Evolutionary conservation across 2,113 vertebrate species (phyloP), one percentile per base, ranked within the genome.

Genomic region (Nesogale talazaci): DNA sequence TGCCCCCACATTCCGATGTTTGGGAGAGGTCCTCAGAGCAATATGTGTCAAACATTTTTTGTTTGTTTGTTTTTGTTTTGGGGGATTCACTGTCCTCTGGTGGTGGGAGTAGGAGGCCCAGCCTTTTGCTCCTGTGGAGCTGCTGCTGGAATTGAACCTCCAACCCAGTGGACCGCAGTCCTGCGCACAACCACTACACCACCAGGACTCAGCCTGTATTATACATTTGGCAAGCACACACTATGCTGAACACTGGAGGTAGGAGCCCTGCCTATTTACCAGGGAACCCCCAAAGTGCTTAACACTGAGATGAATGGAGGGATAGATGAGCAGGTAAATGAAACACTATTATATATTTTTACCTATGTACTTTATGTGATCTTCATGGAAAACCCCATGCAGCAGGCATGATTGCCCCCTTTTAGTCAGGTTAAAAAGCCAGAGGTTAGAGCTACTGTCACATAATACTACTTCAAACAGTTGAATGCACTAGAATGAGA

Each of bases 351-450:
- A 15, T 63, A 42, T n/a, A 22, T 65, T 17, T 87, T 79, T 12
- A 87, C 10, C 34, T 34, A 10, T 40, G 57, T 76, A 14, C 29
- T 86, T 36, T 29, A 57, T 56, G 91, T 42, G 40, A 86, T 14
- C 25, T 22, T 89, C 25, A 38, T 19, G 25, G 74, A 67, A 80
- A 93, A 83, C 15, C 12, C 16, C 59, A 80, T 92, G 38, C 36
- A 5, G 42, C 42, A 76, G n/a, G 7, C 56, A 52, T 36, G 14
- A 75, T 34, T 69, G 9, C 12, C 25, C 16, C 23, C 92, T 57
- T 29, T 59, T 83, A 95, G 80, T 42, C 57, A 83, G 15, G 61
- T 86, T 12, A 77, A 31, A 89, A 92, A 87, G 83, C 40, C 17
- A 2, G 29, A 65, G 20, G 27, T 94, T 67, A 70, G 36, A 84